Base-by-base conservation (phyloP, 1,140 invertebrate genomes). In the Brevipalpus yothersi region DNA sequence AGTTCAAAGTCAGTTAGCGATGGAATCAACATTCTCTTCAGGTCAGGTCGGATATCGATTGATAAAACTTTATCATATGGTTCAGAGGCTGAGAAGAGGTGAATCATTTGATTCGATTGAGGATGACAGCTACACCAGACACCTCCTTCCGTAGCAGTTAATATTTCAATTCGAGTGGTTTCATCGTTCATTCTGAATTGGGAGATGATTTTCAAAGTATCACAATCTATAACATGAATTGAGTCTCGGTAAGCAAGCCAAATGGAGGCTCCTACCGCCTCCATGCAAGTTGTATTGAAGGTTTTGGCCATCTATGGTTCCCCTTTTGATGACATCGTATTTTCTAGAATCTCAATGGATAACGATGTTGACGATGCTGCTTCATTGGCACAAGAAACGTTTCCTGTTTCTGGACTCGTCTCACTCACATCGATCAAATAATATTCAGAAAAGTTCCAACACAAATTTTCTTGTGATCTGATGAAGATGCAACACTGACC, bases 191-290 rank as follows among this genome's bases (percentile, higher is more conserved):
- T 93, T 71, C 93, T 88, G 65, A 98, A 82, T 43, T 83, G 82
- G 70, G 73, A 75, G 73, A 79, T 76, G 54, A 95, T 75, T 64
- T 75, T 76, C 64, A 94, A 75, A 17, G 80, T 77, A 62, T 82
- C 76, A 10, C 93, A 86, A 74, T 96, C 82, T 41, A 98, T 77
- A 62, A 98, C 86, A 69, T 93, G 85, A 64, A 96, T 84, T 65
- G 84, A 86, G 74, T 98, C 98, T 65, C 88, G 79, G 73, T 93
- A 95, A 45, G 91, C 92, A 70, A 90, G 94, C 94, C 94, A 99
- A 56, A 98, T 83, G 54, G 83, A 86, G 66, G 83, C 84, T 58
- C 86, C 83, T 19, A 93, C 88, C 72, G 81, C 71, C 60, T 81
- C 79, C 73, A 92, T 76, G 70, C 82, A 84, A 60, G 82, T 74